A percentile compares a stretch with the other conserved stretches of the same genome.
Conservation (phyloP, 2,888 invertebrate species). For the Thereva unica region DNA sequence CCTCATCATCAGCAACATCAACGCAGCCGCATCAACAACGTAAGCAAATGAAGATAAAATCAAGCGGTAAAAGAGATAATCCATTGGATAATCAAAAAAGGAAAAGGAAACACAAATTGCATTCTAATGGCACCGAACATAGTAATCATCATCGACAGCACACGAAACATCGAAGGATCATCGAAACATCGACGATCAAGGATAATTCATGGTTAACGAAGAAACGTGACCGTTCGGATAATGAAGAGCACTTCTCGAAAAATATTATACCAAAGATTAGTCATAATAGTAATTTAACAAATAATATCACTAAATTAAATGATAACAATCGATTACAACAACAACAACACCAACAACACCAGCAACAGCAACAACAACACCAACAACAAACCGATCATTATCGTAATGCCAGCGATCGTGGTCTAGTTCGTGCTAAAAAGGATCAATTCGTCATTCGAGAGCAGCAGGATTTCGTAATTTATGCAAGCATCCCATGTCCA, state of each 20-base stretch:
- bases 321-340: conserved; percentile 41
- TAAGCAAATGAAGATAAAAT: background rate
- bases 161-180: conserved; percentile 23
- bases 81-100: conserved; percentile 5
- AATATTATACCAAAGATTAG: conserved; percentile 43
- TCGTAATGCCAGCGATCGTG: conserved; percentile 46
- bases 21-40: background rate
- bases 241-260: conserved; percentile 28
- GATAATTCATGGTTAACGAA: conserved; percentile 24
- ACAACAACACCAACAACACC: conserved; percentile 36
- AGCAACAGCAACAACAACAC: conserved; percentile 42
- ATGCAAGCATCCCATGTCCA: conserved; percentile 40
- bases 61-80: conserved; percentile 17
- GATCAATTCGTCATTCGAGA: conserved; percentile 52
- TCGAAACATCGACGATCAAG: background rate
- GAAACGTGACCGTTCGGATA: conserved; percentile 31
- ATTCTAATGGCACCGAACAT: conserved; percentile 10
- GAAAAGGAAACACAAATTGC: conserved; percentile 14
- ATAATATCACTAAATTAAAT: conserved; percentile 36
- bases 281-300: conserved; percentile 36
- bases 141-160: background rate
- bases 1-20: no score
- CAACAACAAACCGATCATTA: conserved; percentile 44
- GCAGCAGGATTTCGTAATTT: conserved; percentile 55
- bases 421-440: conserved; percentile 43